Conservation (phyloP, 2,797 vertebrate genomes). For the Anguilla anguilla region DNA sequence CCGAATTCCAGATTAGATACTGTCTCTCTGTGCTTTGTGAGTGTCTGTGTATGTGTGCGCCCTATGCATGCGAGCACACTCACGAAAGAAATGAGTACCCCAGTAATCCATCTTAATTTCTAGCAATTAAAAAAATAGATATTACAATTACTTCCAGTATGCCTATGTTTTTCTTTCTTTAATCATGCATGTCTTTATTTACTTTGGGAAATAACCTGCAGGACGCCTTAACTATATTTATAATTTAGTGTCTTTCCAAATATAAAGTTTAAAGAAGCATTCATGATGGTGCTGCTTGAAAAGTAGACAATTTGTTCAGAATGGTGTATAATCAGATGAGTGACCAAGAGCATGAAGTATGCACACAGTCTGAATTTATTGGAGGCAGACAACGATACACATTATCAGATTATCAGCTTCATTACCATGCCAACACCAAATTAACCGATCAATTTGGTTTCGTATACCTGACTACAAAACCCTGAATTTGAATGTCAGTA, state of each 20-base stretch:
- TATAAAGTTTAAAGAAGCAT: not conserved
- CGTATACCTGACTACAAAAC: conserved; percentile 67
- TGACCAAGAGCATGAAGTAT: not conserved
- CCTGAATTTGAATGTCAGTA: conserved; percentile 66
- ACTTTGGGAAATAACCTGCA: not conserved
- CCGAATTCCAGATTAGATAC: conserved; percentile 16
- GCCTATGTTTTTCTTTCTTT: not conserved
- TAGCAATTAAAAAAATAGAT: not conserved
- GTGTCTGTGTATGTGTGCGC: not conserved
- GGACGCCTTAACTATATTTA: not conserved
- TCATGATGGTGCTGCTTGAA: not conserved
- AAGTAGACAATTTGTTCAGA: not conserved
- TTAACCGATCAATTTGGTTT: conserved; percentile 67
- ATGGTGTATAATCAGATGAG: not conserved
- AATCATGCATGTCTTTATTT: not conserved
- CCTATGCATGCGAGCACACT: not conserved
- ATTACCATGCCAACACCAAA: conserved; percentile 71
- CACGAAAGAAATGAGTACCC: not conserved
- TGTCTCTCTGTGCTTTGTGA: not conserved
- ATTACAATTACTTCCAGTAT: not conserved
- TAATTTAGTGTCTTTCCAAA: not conserved
- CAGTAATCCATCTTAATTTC: not conserved
- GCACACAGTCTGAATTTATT: not conserved
- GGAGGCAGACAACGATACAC: conserved; percentile 59
- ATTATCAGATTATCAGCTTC: conserved; percentile 56